A percentile compares a stretch with the other conserved stretches of the same genome.
These are phyloP conservation scores for Amniataba percoides DNA, from an alignment of 2,797 vertebrate genomes.

Conservation along the genomic window DNA sequence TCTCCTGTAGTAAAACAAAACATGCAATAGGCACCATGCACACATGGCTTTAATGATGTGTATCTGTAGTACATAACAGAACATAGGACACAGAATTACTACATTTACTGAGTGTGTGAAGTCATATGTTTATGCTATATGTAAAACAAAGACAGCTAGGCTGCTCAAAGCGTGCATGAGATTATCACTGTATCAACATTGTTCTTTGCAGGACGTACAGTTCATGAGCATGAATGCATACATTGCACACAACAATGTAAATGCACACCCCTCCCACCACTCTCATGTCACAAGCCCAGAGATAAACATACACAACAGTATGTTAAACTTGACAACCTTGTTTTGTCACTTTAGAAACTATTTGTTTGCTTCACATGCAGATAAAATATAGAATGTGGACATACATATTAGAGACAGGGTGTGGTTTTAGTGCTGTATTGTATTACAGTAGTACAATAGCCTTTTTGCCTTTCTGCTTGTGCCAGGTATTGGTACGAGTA, in stretches of 20 bases:
- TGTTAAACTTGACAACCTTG: slow-evolving; percentile 46
- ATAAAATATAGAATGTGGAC: background rate
- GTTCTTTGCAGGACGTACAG: slow-evolving; percentile 36
- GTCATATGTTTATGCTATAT: background rate
- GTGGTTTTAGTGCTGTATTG: background rate
- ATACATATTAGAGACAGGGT: background rate
- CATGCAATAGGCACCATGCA: background rate
- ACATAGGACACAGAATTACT: background rate
- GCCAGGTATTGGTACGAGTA: background rate
- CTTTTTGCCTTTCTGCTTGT: background rate
- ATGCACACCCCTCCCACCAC: background rate
- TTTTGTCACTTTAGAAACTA: background rate
- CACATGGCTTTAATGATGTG: background rate
- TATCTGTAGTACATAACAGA: background rate
- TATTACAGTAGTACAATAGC: background rate
- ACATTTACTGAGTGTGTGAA: background rate
- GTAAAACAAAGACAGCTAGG: background rate
- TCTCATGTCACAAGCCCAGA: slow-evolving; percentile 11
- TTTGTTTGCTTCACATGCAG: slow-evolving; percentile 12
- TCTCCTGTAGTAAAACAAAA: slow-evolving; percentile 4
- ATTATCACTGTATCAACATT: slow-evolving; percentile 4
- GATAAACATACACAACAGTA: slow-evolving; percentile 10
- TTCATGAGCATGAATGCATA: slow-evolving; percentile 35
- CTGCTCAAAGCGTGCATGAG: background rate
- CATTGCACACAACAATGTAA: slow-evolving; percentile 28